Evolutionary conservation across 2,888 invertebrate species (phyloP).

Genomic region (Lucinisca nassula): DNA sequence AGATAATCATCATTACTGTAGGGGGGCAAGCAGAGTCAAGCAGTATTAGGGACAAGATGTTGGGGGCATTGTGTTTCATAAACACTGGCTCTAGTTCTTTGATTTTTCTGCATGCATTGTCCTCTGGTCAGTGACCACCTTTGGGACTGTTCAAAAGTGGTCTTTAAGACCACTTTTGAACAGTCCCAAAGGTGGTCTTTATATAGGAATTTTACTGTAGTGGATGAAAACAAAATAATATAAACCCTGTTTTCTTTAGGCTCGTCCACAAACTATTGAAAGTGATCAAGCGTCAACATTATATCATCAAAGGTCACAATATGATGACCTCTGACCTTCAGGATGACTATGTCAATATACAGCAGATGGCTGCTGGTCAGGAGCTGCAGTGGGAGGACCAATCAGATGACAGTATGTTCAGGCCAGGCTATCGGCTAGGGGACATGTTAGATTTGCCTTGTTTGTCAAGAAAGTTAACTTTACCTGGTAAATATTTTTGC

Average conservation of each 20-base stretch:
- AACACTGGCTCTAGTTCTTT: too few relatives aligned
- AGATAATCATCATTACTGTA: too few relatives aligned
- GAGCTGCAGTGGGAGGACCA: constrained; percentile 84
- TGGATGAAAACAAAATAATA: background rate
- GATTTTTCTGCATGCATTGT: too few relatives aligned
- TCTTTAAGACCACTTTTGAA: too few relatives aligned
- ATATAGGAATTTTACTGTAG: too few relatives aligned
- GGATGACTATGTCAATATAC: constrained; percentile 72
- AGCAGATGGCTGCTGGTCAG: constrained; percentile 74
- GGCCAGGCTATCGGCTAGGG: constrained; percentile 41
- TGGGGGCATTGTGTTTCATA: too few relatives aligned
- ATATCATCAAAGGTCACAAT: constrained; percentile 77
- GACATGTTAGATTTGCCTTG: constrained; percentile 62
- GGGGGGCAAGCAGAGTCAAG: too few relatives aligned
- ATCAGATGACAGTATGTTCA: constrained; percentile 6
- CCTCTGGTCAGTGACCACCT: too few relatives aligned
- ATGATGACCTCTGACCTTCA: constrained; percentile 77
- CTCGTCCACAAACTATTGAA: constrained; percentile 75
- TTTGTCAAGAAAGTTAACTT: background rate
- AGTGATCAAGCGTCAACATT: constrained; percentile 79
- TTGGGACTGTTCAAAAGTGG: too few relatives aligned
- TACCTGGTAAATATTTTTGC: too few relatives aligned
- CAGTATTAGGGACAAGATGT: too few relatives aligned
- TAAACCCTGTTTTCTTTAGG: constrained; percentile 55
- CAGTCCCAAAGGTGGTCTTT: too few relatives aligned